Evolutionary conservation across 1,140 invertebrate genomes (phyloP).

Genomic region (Notospermus geniculatus): DNA sequence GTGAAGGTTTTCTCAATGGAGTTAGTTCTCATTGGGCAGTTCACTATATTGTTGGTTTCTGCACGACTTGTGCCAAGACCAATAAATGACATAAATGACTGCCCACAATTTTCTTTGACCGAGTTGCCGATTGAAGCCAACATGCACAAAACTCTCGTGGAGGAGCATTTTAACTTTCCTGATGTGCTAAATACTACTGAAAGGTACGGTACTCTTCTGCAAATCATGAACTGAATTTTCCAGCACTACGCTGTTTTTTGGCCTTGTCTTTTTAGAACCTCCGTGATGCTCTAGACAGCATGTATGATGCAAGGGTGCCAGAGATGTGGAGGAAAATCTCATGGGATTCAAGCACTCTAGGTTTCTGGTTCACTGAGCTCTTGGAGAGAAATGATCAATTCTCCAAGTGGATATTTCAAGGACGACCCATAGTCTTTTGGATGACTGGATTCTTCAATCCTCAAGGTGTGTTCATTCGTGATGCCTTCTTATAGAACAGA

Average conservation of each 20-base stretch:
- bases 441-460: constrained; percentile 98
- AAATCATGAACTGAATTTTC: too few relatives aligned
- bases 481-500: too few relatives aligned
- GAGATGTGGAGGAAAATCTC: constrained; percentile 61
- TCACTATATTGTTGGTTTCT: constrained; percentile 2
- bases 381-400: constrained; percentile 78
- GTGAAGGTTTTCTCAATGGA: background rate
- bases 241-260: too few relatives aligned
- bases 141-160: too few relatives aligned
- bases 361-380: constrained; percentile 97
- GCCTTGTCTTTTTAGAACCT: constrained; percentile 56
- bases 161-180: too few relatives aligned
- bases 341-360: constrained; percentile 93
- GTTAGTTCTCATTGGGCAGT: background rate
- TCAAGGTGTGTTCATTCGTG: constrained; percentile 62
- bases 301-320: constrained; percentile 53
- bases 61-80: background rate
- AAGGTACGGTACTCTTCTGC: too few relatives aligned
- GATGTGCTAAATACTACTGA: too few relatives aligned
- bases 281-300: constrained; percentile 49
- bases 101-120: too few relatives aligned
- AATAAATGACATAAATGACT: too few relatives aligned
- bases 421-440: constrained; percentile 84
- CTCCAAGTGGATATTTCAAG: constrained; percentile 74
- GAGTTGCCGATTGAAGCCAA: too few relatives aligned